Conservation (phyloP, 53 echinoderm and acorn worm genomes). For the Astropecten irregularis region DNA sequence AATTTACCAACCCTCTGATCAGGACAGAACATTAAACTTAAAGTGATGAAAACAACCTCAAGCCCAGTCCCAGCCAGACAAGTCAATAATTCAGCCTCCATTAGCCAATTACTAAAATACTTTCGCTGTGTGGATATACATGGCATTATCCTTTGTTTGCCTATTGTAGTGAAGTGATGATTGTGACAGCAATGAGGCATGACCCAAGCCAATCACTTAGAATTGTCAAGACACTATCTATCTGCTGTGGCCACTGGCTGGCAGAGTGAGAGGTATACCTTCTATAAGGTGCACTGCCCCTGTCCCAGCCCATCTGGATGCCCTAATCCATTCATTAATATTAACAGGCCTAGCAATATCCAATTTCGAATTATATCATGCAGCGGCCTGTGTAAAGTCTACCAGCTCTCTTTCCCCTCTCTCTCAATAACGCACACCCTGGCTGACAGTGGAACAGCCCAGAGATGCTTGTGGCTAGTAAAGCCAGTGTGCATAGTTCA, state of each 20-base stretch:
- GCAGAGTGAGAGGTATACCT: no score
- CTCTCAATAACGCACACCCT: conserved; percentile 50
- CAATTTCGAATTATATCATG: no score
- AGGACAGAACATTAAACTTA: no score
- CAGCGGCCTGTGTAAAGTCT: background rate
- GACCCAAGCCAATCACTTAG: conserved; percentile 4
- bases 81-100: background rate
- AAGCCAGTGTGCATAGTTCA: no score
- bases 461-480: background rate
- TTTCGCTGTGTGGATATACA: no score
- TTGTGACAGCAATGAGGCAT: background rate
- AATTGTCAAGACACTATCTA: conserved; percentile 2
- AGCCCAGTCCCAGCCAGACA: no score
- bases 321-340: background rate
- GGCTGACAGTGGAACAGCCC: conserved; percentile 31
- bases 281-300: no score
- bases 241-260: no score
- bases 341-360: background rate
- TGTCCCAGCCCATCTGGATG: no score
- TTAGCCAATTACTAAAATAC: background rate
- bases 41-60: no score
- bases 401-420: background rate
- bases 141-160: background rate
- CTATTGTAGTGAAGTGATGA: background rate
- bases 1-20: no score